These are phyloP conservation scores for Formica aserva DNA, from an alignment of 2,888 invertebrate genomes.

Conservation along the genomic window DNA sequence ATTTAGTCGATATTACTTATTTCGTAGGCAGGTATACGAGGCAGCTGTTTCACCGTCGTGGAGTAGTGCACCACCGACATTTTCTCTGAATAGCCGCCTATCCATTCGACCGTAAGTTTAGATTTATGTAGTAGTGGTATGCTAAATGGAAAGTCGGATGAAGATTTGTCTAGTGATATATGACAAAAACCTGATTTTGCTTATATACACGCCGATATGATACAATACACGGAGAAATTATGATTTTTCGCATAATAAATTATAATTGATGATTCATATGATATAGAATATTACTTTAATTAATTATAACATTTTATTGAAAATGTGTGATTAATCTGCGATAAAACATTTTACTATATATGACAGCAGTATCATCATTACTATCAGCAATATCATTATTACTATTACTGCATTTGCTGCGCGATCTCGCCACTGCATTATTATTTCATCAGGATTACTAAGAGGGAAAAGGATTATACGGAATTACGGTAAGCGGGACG, in stretches of 20 bases:
- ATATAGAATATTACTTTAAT: not conserved
- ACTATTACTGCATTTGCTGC: not conserved
- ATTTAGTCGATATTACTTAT: slow-evolving; percentile 48
- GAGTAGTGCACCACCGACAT: slow-evolving; percentile 29
- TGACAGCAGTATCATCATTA: slow-evolving; percentile 1
- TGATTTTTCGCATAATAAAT: not conserved
- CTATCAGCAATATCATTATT: slow-evolving; percentile 7
- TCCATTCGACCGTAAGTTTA: slow-evolving; percentile 41
- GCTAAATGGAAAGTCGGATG: slow-evolving; percentile 30
- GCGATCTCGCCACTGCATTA: not conserved
- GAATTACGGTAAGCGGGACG: not conserved
- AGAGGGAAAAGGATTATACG: not conserved
- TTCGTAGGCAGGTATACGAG: slow-evolving; percentile 38
- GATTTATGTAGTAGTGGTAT: slow-evolving; percentile 43
- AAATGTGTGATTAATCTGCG: not conserved
- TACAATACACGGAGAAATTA: not conserved
- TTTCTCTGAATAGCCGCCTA: slow-evolving; percentile 48
- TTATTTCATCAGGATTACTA: slow-evolving; percentile 18
- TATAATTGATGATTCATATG: not conserved
- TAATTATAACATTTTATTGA: slow-evolving; percentile 7
- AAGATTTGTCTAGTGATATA: slow-evolving; percentile 27
- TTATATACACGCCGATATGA: not conserved
- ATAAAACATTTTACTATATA: not conserved
- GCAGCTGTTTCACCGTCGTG: slow-evolving; percentile 41
- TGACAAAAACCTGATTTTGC: not conserved